Conservation (phyloP, 2,888 invertebrate genomes). For the Mimachlamys varia region DNA sequence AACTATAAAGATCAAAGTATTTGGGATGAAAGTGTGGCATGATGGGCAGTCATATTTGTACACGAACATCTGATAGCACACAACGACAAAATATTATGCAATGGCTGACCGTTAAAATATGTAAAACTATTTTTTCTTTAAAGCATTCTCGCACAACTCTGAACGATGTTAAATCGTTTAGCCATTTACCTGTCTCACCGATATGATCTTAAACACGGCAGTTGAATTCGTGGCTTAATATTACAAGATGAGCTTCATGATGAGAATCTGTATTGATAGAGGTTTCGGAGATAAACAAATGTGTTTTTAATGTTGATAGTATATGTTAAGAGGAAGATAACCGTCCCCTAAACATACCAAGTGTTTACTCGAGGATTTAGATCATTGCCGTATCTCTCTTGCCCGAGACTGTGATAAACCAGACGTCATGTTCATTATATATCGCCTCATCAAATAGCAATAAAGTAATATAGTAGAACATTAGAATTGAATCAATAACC, state of each 20-base stretch:
- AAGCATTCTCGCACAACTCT: background rate
- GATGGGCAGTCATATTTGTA: background rate
- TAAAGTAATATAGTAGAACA: background rate
- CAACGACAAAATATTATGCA: background rate
- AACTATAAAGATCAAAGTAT: too few relatives aligned
- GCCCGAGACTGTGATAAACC: background rate
- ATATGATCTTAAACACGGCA: background rate
- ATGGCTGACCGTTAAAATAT: too few relatives aligned
- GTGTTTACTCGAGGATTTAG: background rate
- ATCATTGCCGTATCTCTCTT: background rate
- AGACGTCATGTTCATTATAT: background rate
- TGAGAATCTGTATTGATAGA: background rate
- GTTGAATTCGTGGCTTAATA: background rate
- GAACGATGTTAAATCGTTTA: background rate
- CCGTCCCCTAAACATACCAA: background rate
- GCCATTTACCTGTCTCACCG: background rate
- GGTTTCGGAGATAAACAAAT: background rate
- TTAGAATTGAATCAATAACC: conserved; percentile 15
- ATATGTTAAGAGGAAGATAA: background rate
- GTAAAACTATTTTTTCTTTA: background rate
- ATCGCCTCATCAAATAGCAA: background rate
- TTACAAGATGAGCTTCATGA: background rate
- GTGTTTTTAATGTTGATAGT: background rate
- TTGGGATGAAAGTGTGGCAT: background rate
- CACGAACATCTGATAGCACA: background rate